Base-by-base conservation (phyloP, 1,140 invertebrate genomes). In the Mesaphorura yosii region DNA sequence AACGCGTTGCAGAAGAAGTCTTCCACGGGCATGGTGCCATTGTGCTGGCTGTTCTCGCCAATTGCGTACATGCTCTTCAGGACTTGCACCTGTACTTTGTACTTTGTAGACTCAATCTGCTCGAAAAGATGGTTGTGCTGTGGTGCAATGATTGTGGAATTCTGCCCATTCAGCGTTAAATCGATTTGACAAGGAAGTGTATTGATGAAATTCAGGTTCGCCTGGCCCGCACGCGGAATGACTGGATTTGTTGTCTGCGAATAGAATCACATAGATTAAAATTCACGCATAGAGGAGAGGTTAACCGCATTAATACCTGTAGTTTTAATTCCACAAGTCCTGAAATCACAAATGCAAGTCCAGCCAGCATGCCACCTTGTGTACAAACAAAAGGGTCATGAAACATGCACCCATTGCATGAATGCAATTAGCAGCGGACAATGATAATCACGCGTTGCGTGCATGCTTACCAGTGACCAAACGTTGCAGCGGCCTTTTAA, bases 311-410 rank as follows among this genome's bases (percentile, higher is more conserved):
- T 57, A 45, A 65, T 64, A 81, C 81, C 76, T 92, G 78, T 28
- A 94, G 70, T 63, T 80, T 68, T 2, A 88, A 62, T 72, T 95
- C 86, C 2, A 95, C 75, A 28, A 90, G 63, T 17, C 80, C 90
- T n/a, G 92, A 90, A 31, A 91, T 73, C 19, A 87, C 66, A 67
- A 97, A 98, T 1, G 93, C 79, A 3, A 81, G 27, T 6, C 80
- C 81, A 10, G 87, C 87, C 2, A 98, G 68, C 15, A 90, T 60
- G 48, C 91, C 90, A 25, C 93, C 93, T 3, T 27, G 10, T 39
- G n/a, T n/a, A n/a, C n/a, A n/a, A n/a, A 22, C 40, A 23, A n/a
- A n/a, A n/a, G n/a, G n/a, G n/a, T n/a, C n/a, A n/a, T n/a, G n/a
- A n/a, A 42, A 42, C 25, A 19, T 42, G 40, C 40, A 10, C 10